Base-by-base conservation (phyloP, 1,140 invertebrate genomes). In the Papilio polytes region DNA sequence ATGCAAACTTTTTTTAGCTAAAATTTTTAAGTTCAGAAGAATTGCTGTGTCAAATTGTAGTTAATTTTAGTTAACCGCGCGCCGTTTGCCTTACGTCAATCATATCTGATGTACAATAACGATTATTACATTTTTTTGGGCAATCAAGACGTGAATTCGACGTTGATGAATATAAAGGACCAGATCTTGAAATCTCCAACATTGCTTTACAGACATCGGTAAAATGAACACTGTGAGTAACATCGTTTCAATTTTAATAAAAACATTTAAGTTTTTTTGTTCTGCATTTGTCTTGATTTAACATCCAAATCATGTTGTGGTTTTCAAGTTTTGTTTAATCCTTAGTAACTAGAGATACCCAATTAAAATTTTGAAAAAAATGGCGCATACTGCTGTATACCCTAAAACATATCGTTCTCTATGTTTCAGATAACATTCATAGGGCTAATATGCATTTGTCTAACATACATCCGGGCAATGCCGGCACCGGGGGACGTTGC, bases 81-180 rank as follows among this genome's bases (percentile, higher is more conserved):
- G 63, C 26, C 22, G 8, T 70, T 70, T 15, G 26, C 26, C 26
- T 70, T 31, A 31, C 63, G 26, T 70, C 63, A 70, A 26, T 36
- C 26, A 36, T 70, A 70, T 70, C 63, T 74, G 72, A 46, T 46
- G 41, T 74, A 74, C 36, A 76, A 76, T 53, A 48, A 76, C 46
- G 74, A 76, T 48, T 51, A 51, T 76, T 76, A 76, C 22, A 22
- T 76, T 76, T 76, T 74, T 74, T 46, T 46, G 36, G 20, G 44
- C 74, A 48, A 76, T 44, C 73, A 48, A 48, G 22, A 76, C 74
- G 74, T 48, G 74, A 26, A 51, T 76, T 76, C 74, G 74, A 46
- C 74, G 74, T 76, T 51, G 12, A 53, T 80, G 83, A 81, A 84
- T 84, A 84, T 79, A 84, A 80, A 84, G 83, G 83, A 82, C 74